Conservation (phyloP, 2,113 vertebrate genomes). For the Macroglossus sobrinus region DNA sequence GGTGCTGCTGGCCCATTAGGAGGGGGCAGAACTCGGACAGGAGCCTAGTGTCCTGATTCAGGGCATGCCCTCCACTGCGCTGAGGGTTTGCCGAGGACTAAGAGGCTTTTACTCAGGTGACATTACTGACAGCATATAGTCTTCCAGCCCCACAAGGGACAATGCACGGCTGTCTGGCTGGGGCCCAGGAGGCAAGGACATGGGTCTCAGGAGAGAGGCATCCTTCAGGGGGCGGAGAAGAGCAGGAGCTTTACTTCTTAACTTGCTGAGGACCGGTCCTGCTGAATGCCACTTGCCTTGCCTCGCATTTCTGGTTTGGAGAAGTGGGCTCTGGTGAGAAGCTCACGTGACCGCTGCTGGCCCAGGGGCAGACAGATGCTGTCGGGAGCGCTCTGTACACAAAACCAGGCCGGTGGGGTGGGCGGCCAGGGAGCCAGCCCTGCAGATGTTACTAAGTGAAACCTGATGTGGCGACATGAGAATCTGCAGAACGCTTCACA, state of each 20-base stretch:
- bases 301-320: slow-evolving; percentile 44
- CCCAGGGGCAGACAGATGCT: slow-evolving; percentile 51
- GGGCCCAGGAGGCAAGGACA: neutral
- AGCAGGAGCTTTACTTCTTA: neutral
- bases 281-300: neutral
- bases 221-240: neutral
- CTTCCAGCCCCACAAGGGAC: neutral
- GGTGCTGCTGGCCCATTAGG: neutral
- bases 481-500: slow-evolving; percentile 54
- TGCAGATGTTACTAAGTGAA: slow-evolving; percentile 74
- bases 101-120: neutral
- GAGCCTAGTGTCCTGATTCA: fast-evolving
- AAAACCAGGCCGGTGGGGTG: neutral
- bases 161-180: neutral
- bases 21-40: neutral
- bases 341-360: slow-evolving; percentile 23
- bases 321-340: neutral
- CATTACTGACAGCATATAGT: neutral
- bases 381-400: neutral
- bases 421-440: slow-evolving; percentile 47
- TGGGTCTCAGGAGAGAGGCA: neutral
- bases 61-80: neutral
- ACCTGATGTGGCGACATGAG: slow-evolving; percentile 73
- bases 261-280: neutral
- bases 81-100: neutral